Conservation (phyloP, 2,113 vertebrate genomes). For the Lamprologus lemairii region DNA sequence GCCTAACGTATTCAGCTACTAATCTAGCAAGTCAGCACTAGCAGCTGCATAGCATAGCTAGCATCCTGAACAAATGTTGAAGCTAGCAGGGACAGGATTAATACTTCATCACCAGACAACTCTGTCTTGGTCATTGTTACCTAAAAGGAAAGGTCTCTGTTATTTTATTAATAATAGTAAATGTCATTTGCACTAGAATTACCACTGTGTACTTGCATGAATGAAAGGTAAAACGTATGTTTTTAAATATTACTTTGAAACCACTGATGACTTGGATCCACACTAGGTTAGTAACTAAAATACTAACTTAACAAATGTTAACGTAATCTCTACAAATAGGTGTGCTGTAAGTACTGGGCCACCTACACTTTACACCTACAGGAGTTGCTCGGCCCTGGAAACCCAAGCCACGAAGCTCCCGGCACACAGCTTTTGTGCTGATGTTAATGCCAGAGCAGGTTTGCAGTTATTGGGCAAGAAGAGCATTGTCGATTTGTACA, state of each 20-base stretch:
- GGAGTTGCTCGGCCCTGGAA: not conserved
- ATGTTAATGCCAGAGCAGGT: not conserved
- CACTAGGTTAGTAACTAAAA: not conserved
- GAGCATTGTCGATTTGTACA: not conserved
- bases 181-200: not conserved
- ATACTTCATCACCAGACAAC: not conserved
- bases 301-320: not conserved
- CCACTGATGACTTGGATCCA: not conserved
- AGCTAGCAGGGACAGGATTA: not conserved
- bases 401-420: not conserved
- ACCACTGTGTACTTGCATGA: not conserved
- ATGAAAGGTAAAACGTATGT: not conserved
- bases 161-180: not conserved
- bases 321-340: not conserved
- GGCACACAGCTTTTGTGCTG: not conserved
- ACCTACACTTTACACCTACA: not conserved
- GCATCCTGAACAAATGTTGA: not conserved
- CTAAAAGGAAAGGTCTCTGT: not conserved
- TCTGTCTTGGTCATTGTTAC: not conserved
- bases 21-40: not conserved
- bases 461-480: not conserved
- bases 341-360: not conserved
- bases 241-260: not conserved
- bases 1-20: not conserved
- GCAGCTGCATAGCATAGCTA: not conserved